phyloP scores from a whole-genome alignment of 2,888 invertebrate species.

The Ganaspis brasiliensis region DNA sequence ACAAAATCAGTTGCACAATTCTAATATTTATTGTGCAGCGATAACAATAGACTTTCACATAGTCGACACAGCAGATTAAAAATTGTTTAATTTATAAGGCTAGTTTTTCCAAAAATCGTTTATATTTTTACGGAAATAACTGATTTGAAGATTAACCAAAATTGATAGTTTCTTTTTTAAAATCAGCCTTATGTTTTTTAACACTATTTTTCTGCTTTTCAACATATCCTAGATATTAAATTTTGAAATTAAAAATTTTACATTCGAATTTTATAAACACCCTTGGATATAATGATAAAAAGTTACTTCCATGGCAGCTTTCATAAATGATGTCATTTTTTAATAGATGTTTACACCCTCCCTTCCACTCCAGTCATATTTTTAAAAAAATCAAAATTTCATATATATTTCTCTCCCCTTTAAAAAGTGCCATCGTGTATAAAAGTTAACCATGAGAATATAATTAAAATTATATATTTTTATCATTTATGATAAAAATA shows the following conservation, averaged over 20 bases:
- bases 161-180: neutral
- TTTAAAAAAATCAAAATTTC: no score
- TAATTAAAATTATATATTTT: no score
- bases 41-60: constrained; percentile 55
- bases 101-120: neutral
- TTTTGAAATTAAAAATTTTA: no score
- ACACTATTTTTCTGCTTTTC: neutral
- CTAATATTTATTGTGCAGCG: constrained; percentile 49
- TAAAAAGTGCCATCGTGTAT: no score
- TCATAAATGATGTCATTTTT: no score
- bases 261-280: no score
- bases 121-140: neutral
- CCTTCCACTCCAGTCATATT: no score
- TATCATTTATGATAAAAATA: constrained; percentile 8
- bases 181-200: constrained; percentile 18
- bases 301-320: no score
- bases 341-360: no score
- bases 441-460: no score
- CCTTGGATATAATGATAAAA: no score
- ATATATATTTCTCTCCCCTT: no score
- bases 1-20: constrained; percentile 60
- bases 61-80: constrained; percentile 9
- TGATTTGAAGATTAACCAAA: neutral
- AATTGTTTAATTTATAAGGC: constrained; percentile 30
- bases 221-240: neutral